phyloP scores from a whole-genome alignment of 2,797 vertebrate species.

The Cossypha niveicapilla region DNA sequence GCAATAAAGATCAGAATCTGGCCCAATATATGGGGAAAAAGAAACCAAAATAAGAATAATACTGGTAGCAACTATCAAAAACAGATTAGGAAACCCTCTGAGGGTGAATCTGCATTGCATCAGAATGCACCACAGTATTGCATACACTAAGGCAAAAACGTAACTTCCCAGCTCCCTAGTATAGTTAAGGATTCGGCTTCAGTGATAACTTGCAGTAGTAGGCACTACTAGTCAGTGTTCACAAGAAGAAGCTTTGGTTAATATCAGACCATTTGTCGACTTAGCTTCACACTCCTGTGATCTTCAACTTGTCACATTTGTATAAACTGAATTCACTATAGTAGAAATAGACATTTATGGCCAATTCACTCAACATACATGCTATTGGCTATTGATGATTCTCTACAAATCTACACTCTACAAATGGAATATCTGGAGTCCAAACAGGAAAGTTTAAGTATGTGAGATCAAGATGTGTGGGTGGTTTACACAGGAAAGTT shows the following conservation, averaged over 20 bases:
- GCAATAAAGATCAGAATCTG: background rate
- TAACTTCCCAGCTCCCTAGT: background rate
- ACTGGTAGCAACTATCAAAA: conserved; percentile 2
- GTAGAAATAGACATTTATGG: background rate
- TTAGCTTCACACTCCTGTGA: conserved; percentile 28
- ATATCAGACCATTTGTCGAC: background rate
- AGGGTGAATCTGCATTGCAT: background rate
- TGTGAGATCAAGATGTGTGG: background rate
- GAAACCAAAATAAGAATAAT: background rate
- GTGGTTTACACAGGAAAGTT: background rate
- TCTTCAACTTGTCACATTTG: conserved; percentile 51
- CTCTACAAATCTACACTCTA: background rate
- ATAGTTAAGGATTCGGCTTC: background rate
- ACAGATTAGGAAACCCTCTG: background rate
- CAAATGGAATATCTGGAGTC: background rate
- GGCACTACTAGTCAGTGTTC: conserved; percentile 65
- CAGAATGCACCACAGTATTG: background rate
- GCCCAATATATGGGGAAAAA: background rate
- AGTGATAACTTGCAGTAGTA: conserved; percentile 65
- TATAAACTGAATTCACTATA: conserved; percentile 19
- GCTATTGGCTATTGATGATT: background rate
- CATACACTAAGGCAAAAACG: background rate
- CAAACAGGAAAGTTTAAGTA: background rate
- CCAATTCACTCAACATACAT: background rate
- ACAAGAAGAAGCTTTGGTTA: conserved; percentile 17